Conservation (phyloP, 2,888 invertebrate species). For the Cylindroiulus punctatus region DNA sequence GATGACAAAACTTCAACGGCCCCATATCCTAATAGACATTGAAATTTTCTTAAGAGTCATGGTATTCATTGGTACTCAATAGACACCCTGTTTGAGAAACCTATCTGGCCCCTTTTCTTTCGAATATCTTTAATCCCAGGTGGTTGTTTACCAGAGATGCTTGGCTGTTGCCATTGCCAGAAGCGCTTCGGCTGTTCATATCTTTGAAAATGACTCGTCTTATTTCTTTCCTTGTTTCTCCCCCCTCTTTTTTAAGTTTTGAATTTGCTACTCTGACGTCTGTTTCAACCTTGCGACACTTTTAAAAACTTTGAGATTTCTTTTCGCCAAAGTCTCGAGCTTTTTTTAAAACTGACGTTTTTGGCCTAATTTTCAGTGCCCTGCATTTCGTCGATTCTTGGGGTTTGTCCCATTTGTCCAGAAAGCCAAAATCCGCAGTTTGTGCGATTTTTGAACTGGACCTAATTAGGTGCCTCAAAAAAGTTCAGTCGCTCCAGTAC, state of each 20-base stretch:
- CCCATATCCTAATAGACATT: too few relatives aligned
- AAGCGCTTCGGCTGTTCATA: background rate
- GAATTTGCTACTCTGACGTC: slow-evolving; percentile 46
- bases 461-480: background rate
- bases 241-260: background rate
- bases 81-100: too few relatives aligned
- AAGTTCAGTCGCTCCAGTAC: slow-evolving; percentile 11
- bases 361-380: slow-evolving; percentile 7
- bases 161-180: background rate
- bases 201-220: background rate
- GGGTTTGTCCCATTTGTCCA: background rate
- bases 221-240: background rate
- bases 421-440: background rate
- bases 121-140: background rate
- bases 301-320: background rate
- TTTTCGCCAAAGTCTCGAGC: slow-evolving; percentile 6
- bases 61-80: too few relatives aligned
- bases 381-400: background rate
- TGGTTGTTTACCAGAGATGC: slow-evolving; percentile 25
- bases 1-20: too few relatives aligned
- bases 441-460: background rate
- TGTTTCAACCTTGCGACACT: slow-evolving; percentile 47
- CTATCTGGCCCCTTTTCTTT: background rate
- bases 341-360: background rate
- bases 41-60: too few relatives aligned